Base-by-base conservation (phyloP, 2,888 invertebrate genomes). In the Mythimna ferrago region DNA sequence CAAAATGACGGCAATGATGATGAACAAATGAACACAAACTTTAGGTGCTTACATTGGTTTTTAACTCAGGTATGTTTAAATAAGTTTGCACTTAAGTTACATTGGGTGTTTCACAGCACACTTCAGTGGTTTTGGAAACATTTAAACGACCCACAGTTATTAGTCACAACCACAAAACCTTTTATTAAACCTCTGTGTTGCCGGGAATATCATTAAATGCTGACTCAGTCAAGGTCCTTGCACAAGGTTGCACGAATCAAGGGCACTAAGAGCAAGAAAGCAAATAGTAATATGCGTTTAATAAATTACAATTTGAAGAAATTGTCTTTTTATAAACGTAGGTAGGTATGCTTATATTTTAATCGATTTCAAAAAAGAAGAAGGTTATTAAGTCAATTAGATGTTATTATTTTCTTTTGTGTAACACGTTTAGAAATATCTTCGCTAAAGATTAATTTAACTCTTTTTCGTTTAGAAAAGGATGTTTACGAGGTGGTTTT, bases 211-310 rank as follows among this genome's bases (percentile, higher is more conserved):
- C 44, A 44, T 66, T 62, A 75, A 81, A 60, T 54, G 32, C 54
- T 81, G 66, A 81, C 44, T 78, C 63, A 51, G 54, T 64, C 81
- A 78, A 81, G 58, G 77, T 64, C 26, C 58, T 58, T 38, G n/a
- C n/a, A 21, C 66, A 66, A 75, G 53, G 64, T 76, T 81, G 48
- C 21, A 51, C 53, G 48, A 62, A 62, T 81, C 82, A 78, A 81
- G 68, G 82, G 21, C 82, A 68, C 41, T 21, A 48, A 62, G 14
- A 38, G 14, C 44, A 80, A 66, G 80, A 62, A 77, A 62, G 26
- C 61, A n/a, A 64, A 21, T 70, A 9, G 9, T 38, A 16, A 53
- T 26, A 14, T 21, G 19, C 6, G 48, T 16, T 6, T 58, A 51
- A 51, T 41, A 41, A 11, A 71, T 51, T n/a, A 26, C 2, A 48